Base-by-base conservation (phyloP, 1,140 invertebrate genomes). In the Drosophila gunungcola region DNA sequence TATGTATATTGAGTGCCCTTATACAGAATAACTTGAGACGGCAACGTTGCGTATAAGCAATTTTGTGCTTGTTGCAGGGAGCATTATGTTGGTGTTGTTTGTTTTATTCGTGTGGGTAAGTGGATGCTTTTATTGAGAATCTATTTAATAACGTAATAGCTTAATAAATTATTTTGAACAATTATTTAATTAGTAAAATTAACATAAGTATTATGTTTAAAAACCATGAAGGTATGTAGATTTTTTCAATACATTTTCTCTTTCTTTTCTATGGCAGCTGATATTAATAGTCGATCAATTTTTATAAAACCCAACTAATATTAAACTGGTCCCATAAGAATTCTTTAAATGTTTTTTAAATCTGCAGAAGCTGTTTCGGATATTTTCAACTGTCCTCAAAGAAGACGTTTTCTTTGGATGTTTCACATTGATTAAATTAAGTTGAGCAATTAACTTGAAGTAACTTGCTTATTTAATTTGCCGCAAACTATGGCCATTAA, bases 31-130 rank as follows among this genome's bases (percentile, higher is more conserved):
- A 65, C 46, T 61, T 38, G 38, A 38, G 46, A 53, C 11, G 64
- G n/a, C 46, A 51, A 68, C 46, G 38, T 34, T 3, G 60, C 64
- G 64, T 65, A 68, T 68, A 21, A 65, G 64, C 27, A 10, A 60
- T 29, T 16, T 51, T 12, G 5, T 3, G 0, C 9, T 3, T 36
- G 45, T 36, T 29, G 27, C 42, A 39, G 55, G 4, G 34, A 11
- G 10, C 49, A 29, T 52, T 34, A 29, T 27, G 0, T 6, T 16
- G 46, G 3, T 32, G 7, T 10, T 49, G 16, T 46, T 6, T n/a
- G 25, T n/a, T 56, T 29, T 10, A 46, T 10, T 51, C 16, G 45
- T 4, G 2, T 46, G 11, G 43, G 10, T 46, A 25, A 21, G 42
- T 4, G 2, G 10, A 21, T 3, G 43, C 9, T 21, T 45, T 25